Percentiles rank a stretch among this genome's conserved stretches.
These are phyloP conservation scores for Cyclargus thomasi DNA, from an alignment of 1,140 invertebrate genomes.

Conservation along the genomic window DNA sequence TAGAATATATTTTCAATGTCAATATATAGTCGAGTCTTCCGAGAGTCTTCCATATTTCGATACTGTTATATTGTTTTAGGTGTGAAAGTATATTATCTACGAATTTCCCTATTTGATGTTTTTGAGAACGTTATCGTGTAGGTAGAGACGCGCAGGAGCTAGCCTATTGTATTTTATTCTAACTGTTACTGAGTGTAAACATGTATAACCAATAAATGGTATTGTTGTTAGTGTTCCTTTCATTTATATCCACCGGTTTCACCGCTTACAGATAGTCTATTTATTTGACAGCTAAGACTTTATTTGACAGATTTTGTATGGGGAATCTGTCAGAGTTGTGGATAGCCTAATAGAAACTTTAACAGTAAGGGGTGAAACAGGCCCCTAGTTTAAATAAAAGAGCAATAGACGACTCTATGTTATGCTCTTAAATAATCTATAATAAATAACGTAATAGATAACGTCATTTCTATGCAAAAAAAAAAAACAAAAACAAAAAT, in stretches of 20 bases:
- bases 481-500: no score
- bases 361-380: no score
- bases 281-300: no score
- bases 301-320: no score
- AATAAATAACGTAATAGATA: no score
- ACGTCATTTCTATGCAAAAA: no score
- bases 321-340: no score
- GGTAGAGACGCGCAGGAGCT: not conserved
- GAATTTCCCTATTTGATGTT: not conserved
- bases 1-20: constrained; percentile 55
- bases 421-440: no score
- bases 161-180: constrained; percentile 49
- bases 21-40: constrained; percentile 54
- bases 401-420: no score
- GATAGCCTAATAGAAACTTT: no score
- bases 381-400: no score
- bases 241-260: constrained; percentile 24
- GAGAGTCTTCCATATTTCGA: constrained; percentile 5
- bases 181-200: constrained; percentile 67
- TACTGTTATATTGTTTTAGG: not conserved
- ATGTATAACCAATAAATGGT: constrained; percentile 71
- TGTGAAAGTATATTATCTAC: not conserved
- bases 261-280: no score
- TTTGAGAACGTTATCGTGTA: not conserved
- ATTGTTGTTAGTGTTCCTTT: constrained; percentile 60